Evolutionary conservation across 2,888 invertebrate genomes (phyloP).

Genomic region (Neoascia interrupta): DNA sequence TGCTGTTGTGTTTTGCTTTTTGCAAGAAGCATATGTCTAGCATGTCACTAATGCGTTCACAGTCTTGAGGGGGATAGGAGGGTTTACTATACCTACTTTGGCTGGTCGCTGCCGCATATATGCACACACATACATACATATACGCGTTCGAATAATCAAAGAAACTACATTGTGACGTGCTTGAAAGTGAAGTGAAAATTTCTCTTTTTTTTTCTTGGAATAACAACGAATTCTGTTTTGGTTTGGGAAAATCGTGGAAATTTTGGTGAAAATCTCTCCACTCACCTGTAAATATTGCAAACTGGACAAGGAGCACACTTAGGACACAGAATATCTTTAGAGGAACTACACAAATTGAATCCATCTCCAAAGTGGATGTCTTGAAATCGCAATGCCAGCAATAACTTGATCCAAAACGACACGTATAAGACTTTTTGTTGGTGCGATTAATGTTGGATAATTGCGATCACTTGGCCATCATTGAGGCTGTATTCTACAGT

Average conservation of each 20-base stretch:
- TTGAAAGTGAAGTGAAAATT: conserved; percentile 57
- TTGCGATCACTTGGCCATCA: conserved; percentile 30
- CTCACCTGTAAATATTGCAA: conserved; percentile 34
- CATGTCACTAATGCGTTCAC: conserved; percentile 21
- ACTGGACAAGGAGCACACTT: conserved; percentile 7
- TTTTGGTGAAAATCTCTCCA: conserved; percentile 16
- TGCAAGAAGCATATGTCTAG: conserved; percentile 24
- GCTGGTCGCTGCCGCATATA: background rate
- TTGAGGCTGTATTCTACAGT: background rate
- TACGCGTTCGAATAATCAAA: background rate
- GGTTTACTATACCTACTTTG: background rate
- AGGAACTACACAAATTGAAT: background rate
- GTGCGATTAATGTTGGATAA: conserved; percentile 6
- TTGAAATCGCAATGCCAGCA: conserved; percentile 24
- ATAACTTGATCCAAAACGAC: conserved; percentile 40
- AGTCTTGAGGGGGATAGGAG: background rate
- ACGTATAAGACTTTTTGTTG: conserved; percentile 42
- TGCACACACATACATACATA: background rate
- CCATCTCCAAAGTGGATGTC: conserved; percentile 12
- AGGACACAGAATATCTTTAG: background rate
- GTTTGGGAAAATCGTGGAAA: background rate
- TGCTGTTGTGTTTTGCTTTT: conserved; percentile 8
- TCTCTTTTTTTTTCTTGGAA: conserved; percentile 40
- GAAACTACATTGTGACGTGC: conserved; percentile 24
- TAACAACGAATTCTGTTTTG: too few species aligned